phyloP scores from a whole-genome alignment of 2,888 invertebrate genomes.

The Acronicta aceris region DNA sequence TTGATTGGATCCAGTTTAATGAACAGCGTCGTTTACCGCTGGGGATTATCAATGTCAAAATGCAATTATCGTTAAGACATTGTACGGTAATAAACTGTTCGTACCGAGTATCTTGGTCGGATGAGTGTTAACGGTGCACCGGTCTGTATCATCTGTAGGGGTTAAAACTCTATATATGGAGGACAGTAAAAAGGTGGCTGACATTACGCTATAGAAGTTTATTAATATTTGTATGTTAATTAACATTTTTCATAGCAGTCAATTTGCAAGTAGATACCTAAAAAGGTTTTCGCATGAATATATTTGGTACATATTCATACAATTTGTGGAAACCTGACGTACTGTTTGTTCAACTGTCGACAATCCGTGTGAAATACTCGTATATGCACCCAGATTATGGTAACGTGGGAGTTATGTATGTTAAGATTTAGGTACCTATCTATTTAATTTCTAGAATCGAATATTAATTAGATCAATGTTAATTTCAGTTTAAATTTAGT shows the following conservation, averaged over 20 bases:
- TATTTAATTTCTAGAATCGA: constrained; percentile 55
- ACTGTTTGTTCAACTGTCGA: constrained; percentile 51
- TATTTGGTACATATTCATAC: constrained; percentile 38
- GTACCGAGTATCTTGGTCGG: constrained; percentile 43
- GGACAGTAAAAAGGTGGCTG: constrained; percentile 53
- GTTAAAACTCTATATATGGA: constrained; percentile 57
- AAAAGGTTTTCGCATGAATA: constrained; percentile 3
- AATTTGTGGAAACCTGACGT: constrained; percentile 39
- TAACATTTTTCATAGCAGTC: constrained; percentile 51
- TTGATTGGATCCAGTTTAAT: constrained; percentile 48
- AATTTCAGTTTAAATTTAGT: constrained; percentile 34
- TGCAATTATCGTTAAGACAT: constrained; percentile 61
- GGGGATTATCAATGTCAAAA: constrained; percentile 57
- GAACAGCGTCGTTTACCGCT: constrained; percentile 40
- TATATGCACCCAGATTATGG: constrained; percentile 36
- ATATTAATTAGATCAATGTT: constrained; percentile 36
- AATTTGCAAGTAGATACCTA: constrained; percentile 41
- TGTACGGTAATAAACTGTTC: constrained; percentile 57
- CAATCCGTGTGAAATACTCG: constrained; percentile 59
- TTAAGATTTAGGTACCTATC: too few species aligned
- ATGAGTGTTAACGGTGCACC: constrained; percentile 55
- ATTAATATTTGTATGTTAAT: constrained; percentile 57
- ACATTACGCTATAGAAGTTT: constrained; percentile 46
- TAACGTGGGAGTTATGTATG: constrained; percentile 66
- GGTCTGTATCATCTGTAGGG: constrained; percentile 37